phyloP scores from a whole-genome alignment of 2,888 invertebrate species.

The Ophion slaviceki region DNA sequence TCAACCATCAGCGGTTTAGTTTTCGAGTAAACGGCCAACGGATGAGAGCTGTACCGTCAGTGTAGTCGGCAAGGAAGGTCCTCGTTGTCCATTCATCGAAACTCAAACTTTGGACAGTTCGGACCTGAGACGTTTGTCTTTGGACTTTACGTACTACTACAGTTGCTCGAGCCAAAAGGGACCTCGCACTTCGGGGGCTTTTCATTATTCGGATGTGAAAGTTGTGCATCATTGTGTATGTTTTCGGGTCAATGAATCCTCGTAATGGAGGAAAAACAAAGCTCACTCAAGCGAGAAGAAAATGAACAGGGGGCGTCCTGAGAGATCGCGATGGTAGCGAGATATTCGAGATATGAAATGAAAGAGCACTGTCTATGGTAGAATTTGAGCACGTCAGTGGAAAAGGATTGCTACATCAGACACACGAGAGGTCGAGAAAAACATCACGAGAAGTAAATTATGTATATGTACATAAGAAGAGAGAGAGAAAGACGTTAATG shows the following conservation, averaged over 20 bases:
- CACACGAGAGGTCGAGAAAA: slow-evolving; percentile 31
- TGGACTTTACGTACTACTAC: neutral
- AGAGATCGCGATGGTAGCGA: slow-evolving; percentile 16
- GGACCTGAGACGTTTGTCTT: neutral
- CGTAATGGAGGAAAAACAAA: slow-evolving; percentile 13
- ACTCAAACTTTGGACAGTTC: no score
- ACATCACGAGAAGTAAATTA: slow-evolving; percentile 48
- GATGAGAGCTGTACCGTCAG: no score
- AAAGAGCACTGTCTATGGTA: neutral
- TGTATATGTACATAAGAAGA: neutral
- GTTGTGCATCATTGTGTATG: neutral
- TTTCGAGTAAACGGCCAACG: neutral
- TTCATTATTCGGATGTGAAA: neutral
- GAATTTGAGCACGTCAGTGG: slow-evolving; percentile 21
- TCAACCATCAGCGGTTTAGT: no score
- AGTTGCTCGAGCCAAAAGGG: no score
- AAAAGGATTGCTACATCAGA: slow-evolving; percentile 17
- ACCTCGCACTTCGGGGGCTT: neutral
- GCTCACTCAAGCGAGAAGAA: neutral
- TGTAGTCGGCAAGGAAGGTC: no score
- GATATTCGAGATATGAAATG: neutral
- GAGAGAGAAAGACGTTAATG: slow-evolving; percentile 1
- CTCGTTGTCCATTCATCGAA: no score
- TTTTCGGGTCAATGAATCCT: slow-evolving; percentile 42
- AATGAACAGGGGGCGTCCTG: neutral